A percentile compares a stretch with the other conserved stretches of the same genome.
These are phyloP conservation scores for Limonius californicus DNA, from an alignment of 1,140 invertebrate species.

Conservation along the genomic window DNA sequence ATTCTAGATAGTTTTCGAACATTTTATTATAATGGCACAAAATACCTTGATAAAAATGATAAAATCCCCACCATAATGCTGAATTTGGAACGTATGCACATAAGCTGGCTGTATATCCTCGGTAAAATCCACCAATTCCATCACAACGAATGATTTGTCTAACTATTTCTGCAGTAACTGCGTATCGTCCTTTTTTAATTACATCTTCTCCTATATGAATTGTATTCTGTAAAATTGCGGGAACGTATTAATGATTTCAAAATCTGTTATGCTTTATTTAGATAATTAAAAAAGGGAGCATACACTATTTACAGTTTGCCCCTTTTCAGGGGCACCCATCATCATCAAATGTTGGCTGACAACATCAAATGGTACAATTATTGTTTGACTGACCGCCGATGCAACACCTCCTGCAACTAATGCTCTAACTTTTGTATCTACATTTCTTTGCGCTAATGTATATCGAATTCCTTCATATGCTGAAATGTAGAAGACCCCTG, in stretches of 20 bases:
- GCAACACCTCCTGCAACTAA: conserved; percentile 82
- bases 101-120: conserved; percentile 88
- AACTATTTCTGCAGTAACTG: conserved; percentile 61
- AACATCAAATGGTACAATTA: conserved; percentile 95
- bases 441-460: conserved; percentile 62
- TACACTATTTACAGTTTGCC: conserved; percentile 16
- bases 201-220: conserved; percentile 3
- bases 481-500: conserved; percentile 90
- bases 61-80: conserved; percentile 95
- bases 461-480: conserved; percentile 92
- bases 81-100: conserved; percentile 93
- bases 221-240: background rate
- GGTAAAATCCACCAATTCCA: conserved; percentile 85
- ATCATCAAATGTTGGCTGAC: conserved; percentile 97
- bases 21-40: background rate
- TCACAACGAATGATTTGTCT: conserved; percentile 71
- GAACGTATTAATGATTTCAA: too few species aligned
- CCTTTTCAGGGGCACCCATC: conserved; percentile 56
- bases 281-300: too few species aligned
- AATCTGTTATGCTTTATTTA: background rate
- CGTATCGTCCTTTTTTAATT: conserved; percentile 54
- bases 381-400: conserved; percentile 90
- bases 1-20: background rate
- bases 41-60: conserved; percentile 89
- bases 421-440: conserved; percentile 63